Base-by-base conservation (phyloP, 2,888 invertebrate genomes). In the Proisotoma minuta region DNA sequence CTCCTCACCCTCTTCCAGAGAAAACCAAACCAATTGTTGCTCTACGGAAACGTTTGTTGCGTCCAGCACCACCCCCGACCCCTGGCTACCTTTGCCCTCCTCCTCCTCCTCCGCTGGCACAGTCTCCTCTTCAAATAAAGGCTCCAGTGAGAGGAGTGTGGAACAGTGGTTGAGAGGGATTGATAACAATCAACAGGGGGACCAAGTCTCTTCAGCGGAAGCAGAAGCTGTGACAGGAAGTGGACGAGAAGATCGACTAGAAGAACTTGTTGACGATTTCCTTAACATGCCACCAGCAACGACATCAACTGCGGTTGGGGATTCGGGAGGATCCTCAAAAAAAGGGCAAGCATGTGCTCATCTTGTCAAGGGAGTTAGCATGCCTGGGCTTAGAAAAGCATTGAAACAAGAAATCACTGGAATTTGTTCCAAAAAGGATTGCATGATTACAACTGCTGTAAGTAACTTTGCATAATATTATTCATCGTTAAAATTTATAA, bases 301-400 rank as follows among this genome's bases (percentile, higher is more conserved):
- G 34, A 26, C 26, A 1, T 20, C 5, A 27, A 34, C 60, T 40
- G 10, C n/a, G 10, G 51, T 34, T 8, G 48, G 18, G 2, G 20
- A 18, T 40, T 5, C 12, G 28, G 27, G 20, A 4, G 34, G 39
- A 20, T 18, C 28, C 22, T n/a, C 4, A 29, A 8, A 39, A 49
- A 12, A 10, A n/a, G 10, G 12, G 5, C 24, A 48, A 24, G 29
- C 27, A 26, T 26, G 28, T 20, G 1, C 40, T 0, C 68, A 68
- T 27, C 52, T 57, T 10, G 23, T 56, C 1, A 70, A 68, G 49
- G 48, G 60, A 10, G 29, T 43, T 1, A 70, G 65, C 54, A 66
- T 57, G 56, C 49, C 68, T 34, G 65, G 66, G 1, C 20, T 70
- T 20, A 64, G 70, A 15, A 70, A 66, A 23, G 60, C 64, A 8